Base-by-base conservation (phyloP, 1,140 invertebrate genomes). In the Macrobrachium rosenbergii region DNA sequence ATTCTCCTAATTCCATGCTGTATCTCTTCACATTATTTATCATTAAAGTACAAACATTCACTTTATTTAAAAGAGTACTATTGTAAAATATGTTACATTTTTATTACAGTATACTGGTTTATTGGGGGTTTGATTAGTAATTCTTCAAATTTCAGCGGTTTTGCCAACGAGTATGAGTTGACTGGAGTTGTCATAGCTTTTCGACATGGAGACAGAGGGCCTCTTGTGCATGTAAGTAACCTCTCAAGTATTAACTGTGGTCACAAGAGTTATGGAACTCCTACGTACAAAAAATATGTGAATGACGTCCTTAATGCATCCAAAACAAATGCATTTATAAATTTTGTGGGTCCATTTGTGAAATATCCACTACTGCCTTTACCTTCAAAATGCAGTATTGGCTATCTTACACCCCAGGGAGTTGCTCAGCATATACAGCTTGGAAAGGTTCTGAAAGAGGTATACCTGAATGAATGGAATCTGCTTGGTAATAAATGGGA, bases 151-250 rank as follows among this genome's bases (percentile, higher is more conserved):
- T 88, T 10, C 81, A 91, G 90, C 90, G 89, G 83, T 90, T n/a
- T 77, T 88, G 37, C 77, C 88, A 43, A 75, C 80, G 17, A 90
- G 28, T 91, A 90, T 89, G 86, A 90, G 78, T 89, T 98, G 19
- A 95, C 95, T 92, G 95, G 96, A 14, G 94, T 97, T 11, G 92
- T 97, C 59, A 93, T 97, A 58, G 92, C 98, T 12, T 95, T 97
- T 8, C 92, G 97, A 52, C 97, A 98, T 92, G 97, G 97, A 3
- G 97, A 98, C 91, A 93, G 97, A 69, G 96, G 96, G 8, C 96
- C 97, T 2, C 93, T 98, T 73, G 94, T 95, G 12, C 95, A 96
- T 91, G 93, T 98, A 7, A 93, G 94, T 88, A 95, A 96, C 89
- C 94, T 96, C 67, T 94, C 95, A 37, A 94, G 93, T 73, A 93